A percentile compares a stretch with the other conserved stretches of the same genome.
These are phyloP conservation scores for Abscondita cerata DNA, from an alignment of 2,888 invertebrate genomes.

Conservation along the genomic window DNA sequence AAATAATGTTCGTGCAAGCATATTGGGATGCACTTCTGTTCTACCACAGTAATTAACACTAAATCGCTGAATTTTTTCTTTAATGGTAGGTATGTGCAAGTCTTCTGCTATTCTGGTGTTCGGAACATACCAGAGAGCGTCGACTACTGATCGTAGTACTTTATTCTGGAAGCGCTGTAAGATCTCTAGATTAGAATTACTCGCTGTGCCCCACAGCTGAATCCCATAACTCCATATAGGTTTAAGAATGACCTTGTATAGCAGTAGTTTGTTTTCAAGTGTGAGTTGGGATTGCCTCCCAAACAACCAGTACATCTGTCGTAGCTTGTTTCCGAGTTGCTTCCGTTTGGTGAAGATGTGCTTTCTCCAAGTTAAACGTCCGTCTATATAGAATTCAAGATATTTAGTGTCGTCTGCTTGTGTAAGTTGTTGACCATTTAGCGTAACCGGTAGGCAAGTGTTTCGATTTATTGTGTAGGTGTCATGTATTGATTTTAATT, in stretches of 20 bases:
- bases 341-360: constrained; percentile 15
- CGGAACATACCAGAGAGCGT: constrained; percentile 14
- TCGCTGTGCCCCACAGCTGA: constrained; percentile 18
- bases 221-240: constrained; percentile 18
- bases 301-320: constrained; percentile 18
- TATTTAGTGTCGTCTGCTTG: constrained; percentile 14
- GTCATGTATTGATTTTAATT: constrained; percentile 11
- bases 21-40: not conserved
- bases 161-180: constrained; percentile 19
- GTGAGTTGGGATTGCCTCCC: constrained; percentile 16
- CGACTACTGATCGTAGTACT: constrained; percentile 11
- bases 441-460: constrained; percentile 6
- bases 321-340: constrained; percentile 15
- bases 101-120: constrained; percentile 3
- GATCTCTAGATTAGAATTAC: constrained; percentile 17
- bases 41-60: not conserved
- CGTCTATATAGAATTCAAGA: constrained; percentile 14
- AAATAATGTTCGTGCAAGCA: not conserved
- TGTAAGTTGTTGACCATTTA: constrained; percentile 1
- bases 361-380: constrained; percentile 13
- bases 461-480: constrained; percentile 8
- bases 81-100: not conserved
- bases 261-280: constrained; percentile 20
- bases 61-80: not conserved
- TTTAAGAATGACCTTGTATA: constrained; percentile 14